Evolutionary conservation across 2,113 vertebrate genomes (phyloP).

Genomic region (Herpetotheres cachinnans): DNA sequence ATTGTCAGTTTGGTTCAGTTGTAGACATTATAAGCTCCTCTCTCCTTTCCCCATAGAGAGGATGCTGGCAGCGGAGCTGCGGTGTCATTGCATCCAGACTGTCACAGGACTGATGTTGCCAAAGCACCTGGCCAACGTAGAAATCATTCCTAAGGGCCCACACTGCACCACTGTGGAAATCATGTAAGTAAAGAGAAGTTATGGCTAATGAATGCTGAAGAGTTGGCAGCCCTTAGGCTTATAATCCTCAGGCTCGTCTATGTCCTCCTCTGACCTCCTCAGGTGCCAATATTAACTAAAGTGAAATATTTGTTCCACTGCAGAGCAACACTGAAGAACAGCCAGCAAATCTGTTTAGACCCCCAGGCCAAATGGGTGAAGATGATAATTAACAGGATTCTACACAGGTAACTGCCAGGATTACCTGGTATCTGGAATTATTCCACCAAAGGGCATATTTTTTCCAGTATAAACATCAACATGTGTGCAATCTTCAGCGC

Average conservation of each 20-base stretch:
- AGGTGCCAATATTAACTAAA: not conserved
- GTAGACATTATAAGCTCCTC: not conserved
- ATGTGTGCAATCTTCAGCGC: not conserved
- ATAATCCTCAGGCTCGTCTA: not conserved
- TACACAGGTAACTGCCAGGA: not conserved
- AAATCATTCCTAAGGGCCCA: not conserved
- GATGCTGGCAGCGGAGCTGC: not conserved
- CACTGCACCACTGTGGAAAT: not conserved
- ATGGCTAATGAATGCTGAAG: not conserved
- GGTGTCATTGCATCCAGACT: not conserved
- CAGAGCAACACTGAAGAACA: not conserved
- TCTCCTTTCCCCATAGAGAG: not conserved
- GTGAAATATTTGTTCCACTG: not conserved
- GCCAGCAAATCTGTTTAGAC: not conserved
- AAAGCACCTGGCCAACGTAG: not conserved
- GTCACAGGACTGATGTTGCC: not conserved
- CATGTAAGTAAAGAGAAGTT: not conserved
- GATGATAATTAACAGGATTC: not conserved
- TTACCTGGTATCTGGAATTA: not conserved
- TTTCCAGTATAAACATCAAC: not conserved
- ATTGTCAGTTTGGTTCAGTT: not conserved
- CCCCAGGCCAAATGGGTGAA: constrained; percentile 3
- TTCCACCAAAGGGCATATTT: not conserved
- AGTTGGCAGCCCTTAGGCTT: not conserved
- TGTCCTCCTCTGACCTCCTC: not conserved